A percentile compares a stretch with the other conserved stretches of the same genome.
These are phyloP conservation scores for Chymomyza fuscimana DNA, from an alignment of 2,888 invertebrate genomes.

Conservation along the genomic window DNA sequence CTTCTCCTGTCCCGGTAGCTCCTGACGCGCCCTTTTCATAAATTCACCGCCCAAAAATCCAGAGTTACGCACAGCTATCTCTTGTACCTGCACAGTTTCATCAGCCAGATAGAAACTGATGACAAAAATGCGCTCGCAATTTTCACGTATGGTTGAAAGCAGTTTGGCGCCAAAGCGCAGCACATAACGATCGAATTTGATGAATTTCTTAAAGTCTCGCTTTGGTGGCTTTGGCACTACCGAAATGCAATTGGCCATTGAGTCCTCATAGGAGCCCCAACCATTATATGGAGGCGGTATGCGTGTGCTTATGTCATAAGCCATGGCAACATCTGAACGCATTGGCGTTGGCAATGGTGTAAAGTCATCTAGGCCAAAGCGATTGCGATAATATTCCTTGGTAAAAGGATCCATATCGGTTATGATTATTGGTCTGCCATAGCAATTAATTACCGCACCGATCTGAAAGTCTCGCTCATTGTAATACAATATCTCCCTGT, in stretches of 20 bases:
- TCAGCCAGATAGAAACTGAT: constrained; percentile 91
- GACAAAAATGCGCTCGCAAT: constrained; percentile 87
- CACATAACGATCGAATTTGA: constrained; percentile 87
- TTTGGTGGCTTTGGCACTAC: constrained; percentile 89
- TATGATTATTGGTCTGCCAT: constrained; percentile 89
- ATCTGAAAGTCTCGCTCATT: constrained; percentile 86
- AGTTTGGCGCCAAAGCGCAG: constrained; percentile 90
- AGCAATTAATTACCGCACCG: constrained; percentile 90
- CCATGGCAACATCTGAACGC: constrained; percentile 48
- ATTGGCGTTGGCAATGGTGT: constrained; percentile 66
- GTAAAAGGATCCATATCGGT: constrained; percentile 93
- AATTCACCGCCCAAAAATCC: constrained; percentile 85
- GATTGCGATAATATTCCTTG: constrained; percentile 87
- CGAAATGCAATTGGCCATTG: constrained; percentile 90
- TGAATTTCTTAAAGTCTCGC: constrained; percentile 89
- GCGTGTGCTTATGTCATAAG: constrained; percentile 36
- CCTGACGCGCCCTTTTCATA: constrained; percentile 85
- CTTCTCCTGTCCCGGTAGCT: constrained; percentile 87
- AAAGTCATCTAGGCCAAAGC: constrained; percentile 78
- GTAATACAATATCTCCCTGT: constrained; percentile 76
- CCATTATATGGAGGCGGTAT: constrained; percentile 93
- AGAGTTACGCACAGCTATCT: constrained; percentile 86
- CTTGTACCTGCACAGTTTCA: constrained; percentile 91
- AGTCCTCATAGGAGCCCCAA: constrained; percentile 93
- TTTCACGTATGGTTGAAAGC: constrained; percentile 85